These are phyloP conservation scores for western clawed frog (Xenopus tropicalis) DNA, from an alignment of 2,113 vertebrate species.

Conservation along the genomic window DNA sequence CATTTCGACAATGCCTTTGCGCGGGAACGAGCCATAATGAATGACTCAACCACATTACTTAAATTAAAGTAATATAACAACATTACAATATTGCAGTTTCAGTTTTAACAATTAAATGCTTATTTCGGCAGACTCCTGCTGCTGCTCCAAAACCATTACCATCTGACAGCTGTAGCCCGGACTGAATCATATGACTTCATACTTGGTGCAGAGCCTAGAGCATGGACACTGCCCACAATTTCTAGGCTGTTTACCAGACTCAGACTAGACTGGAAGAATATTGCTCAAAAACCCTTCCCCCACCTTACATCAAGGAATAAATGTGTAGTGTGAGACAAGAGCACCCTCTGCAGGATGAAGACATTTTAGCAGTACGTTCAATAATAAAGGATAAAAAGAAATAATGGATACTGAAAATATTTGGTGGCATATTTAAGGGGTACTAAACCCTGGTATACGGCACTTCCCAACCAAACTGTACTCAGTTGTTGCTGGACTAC, in stretches of 20 bases:
- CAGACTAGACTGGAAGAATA: conserved; percentile 56
- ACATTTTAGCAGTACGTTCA: not conserved
- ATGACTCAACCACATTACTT: conserved; percentile 63
- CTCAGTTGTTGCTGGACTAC: no score
- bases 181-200: conserved; percentile 71
- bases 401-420: no score
- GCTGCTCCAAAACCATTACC: conserved; percentile 70
- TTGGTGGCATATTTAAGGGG: no score
- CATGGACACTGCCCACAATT: conserved; percentile 67
- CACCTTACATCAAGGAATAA: not conserved
- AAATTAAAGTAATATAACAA: conserved; percentile 62
- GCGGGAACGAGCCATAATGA: conserved; percentile 64
- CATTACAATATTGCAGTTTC: conserved; percentile 62
- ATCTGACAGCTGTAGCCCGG: conserved; percentile 73
- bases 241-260: conserved; percentile 71
- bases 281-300: conserved; percentile 55
- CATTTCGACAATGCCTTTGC: conserved; percentile 65
- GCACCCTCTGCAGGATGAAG: conserved; percentile 69
- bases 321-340: conserved; percentile 55
- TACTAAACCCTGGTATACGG: no score
- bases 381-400: not conserved
- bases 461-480: no score
- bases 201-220: conserved; percentile 64
- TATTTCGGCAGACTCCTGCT: conserved; percentile 68
- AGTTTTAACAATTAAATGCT: conserved; percentile 72